A percentile compares a stretch with the other conserved stretches of the same genome.
Conservation (phyloP, 2,113 vertebrate species). For the Proteles cristata region DNA sequence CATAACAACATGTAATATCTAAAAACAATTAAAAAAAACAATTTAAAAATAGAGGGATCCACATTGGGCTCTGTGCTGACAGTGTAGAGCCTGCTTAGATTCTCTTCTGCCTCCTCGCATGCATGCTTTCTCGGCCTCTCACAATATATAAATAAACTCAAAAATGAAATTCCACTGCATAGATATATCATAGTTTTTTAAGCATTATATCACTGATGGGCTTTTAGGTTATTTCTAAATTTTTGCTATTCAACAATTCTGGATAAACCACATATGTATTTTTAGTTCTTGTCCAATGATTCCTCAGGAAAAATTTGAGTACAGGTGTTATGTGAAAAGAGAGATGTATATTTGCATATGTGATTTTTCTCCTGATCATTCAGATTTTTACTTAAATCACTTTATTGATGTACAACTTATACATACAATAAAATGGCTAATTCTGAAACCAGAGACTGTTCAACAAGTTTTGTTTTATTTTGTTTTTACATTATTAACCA, state of each 20-base stretch:
- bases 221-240: slow-evolving; percentile 24
- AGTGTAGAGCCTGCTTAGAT: too few relatives aligned
- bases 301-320: background rate
- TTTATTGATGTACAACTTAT: slow-evolving; percentile 7
- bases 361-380: background rate
- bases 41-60: background rate
- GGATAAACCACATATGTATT: background rate
- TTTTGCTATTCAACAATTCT: background rate
- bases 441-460: background rate
- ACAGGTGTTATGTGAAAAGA: background rate
- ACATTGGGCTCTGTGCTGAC: too few relatives aligned
- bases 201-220: background rate
- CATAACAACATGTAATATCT: background rate
- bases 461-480: background rate
- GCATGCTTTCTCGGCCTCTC: too few relatives aligned
- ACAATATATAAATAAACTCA: background rate
- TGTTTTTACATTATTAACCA: slow-evolving; percentile 1
- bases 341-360: background rate
- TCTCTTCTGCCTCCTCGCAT: too few relatives aligned
- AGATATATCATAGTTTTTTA: background rate
- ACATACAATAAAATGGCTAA: background rate
- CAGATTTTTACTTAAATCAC: background rate
- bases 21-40: background rate
- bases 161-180: background rate
- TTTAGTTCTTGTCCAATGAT: background rate